These are phyloP conservation scores for Rostratula benghalensis DNA, from an alignment of 2,113 vertebrate species.

Conservation along the genomic window DNA sequence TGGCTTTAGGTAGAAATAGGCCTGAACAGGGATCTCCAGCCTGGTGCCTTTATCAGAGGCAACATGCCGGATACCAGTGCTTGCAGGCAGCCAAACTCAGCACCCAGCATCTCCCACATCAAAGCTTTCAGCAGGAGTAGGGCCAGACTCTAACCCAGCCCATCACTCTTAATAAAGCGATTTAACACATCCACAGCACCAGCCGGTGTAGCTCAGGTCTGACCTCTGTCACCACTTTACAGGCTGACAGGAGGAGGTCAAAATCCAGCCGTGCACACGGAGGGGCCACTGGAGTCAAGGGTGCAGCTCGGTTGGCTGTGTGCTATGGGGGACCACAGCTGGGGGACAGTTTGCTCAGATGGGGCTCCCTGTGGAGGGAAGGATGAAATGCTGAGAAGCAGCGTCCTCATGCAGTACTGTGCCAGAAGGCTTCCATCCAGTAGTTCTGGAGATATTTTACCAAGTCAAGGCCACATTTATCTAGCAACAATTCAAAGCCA, in stretches of 20 bases:
- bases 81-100: not conserved
- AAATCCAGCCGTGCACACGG: not conserved
- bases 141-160: not conserved
- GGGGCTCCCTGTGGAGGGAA: not conserved
- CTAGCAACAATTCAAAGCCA: not conserved
- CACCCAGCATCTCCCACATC: rapidly evolving
- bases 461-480: not conserved
- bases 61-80: not conserved
- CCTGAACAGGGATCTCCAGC: not conserved
- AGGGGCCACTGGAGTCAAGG: rapidly evolving
- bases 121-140: not conserved
- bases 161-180: not conserved
- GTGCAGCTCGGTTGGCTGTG: rapidly evolving
- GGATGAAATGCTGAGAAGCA: not conserved
- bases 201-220: not conserved
- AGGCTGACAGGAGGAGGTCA: not conserved
- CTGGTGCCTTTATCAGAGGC: not conserved
- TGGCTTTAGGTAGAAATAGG: not conserved
- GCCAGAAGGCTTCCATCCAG: not conserved
- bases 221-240: not conserved
- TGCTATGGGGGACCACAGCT: rapidly evolving
- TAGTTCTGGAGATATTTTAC: not conserved
- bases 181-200: not conserved
- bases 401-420: not conserved
- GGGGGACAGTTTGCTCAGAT: not conserved